Evolutionary conservation across 2,888 invertebrate genomes (phyloP).

Genomic region (Philopedon plagiatum): DNA sequence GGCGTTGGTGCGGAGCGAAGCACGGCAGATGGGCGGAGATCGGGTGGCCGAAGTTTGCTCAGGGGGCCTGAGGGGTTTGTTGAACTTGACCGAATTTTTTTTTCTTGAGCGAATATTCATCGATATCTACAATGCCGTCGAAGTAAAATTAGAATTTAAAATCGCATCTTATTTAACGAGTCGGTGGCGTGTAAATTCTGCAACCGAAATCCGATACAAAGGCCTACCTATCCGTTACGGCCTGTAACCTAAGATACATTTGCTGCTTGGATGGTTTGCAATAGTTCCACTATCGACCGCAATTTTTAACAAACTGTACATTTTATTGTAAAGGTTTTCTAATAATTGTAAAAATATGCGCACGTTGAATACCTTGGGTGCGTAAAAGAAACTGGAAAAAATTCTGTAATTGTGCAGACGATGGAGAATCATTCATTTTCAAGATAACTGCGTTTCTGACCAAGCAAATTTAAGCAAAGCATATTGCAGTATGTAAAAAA

Average conservation of each 20-base stretch:
- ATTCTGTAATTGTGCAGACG: no score
- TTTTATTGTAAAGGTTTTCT: slow-evolving; percentile 15
- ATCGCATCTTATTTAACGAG: slow-evolving; percentile 59
- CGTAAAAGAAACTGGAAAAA: not conserved
- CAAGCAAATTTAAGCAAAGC: no score
- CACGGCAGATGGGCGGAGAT: no score
- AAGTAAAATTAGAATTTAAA: slow-evolving; percentile 5
- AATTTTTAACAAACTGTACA: slow-evolving; percentile 47
- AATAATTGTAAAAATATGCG: not conserved
- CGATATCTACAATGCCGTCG: no score
- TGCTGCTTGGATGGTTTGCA: slow-evolving; percentile 66
- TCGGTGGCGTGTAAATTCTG: slow-evolving; percentile 64
- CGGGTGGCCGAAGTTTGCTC: no score
- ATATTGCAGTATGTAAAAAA: no score
- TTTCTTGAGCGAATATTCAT: no score
- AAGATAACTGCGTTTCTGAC: no score
- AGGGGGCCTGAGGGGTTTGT: no score
- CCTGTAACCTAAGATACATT: slow-evolving; percentile 69
- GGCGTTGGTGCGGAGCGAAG: no score
- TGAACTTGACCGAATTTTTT: no score
- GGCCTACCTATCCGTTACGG: slow-evolving; percentile 66
- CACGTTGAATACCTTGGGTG: not conserved
- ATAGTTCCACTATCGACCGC: slow-evolving; percentile 48
- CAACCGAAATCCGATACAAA: slow-evolving; percentile 68
- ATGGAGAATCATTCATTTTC: no score